Base-by-base conservation (phyloP, 2,113 vertebrate genomes). In the Marmota monax region DNA sequence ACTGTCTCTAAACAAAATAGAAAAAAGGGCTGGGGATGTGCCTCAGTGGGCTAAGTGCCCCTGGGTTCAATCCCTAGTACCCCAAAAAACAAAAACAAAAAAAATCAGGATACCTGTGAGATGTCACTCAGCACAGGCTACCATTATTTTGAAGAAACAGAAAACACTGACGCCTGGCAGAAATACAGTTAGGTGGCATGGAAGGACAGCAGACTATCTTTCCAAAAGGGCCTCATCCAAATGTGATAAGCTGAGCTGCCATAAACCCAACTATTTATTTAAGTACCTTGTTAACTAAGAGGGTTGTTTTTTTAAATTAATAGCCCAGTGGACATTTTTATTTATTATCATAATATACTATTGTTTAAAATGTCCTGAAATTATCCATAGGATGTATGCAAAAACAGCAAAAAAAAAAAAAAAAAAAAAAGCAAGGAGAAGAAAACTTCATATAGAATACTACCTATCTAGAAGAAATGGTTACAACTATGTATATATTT, bases 291-390 rank as follows among this genome's bases (percentile, higher is more conserved):
- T 23, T 93, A 58, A 58, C 27, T 76, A 72, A 77, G 37, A 45
- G 45, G 48, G 8, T 2, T 74, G 34, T 12, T 74, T 82, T 42
- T 53, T 90, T 23, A 8, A 45, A 63, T 48, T 84, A 89, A 70
- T 27, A 94, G 58, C 4, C 23, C 29, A 37, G 37, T 61, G 39
- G 9, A 34, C 48, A 63, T 79, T 94, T 84, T 56, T 85, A 63
- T 53, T 25, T 83, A 16, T 73, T 91, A 84, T 12, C 45, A 67
- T 70, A 78, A 72, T 86, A 18, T 82, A 32, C 37, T 37, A 63
- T 32, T 51, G 39, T 70, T 87, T 69, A 92, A 84, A 94, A 94
- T 85, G 51, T 84, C 61, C 34, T 53, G 13, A 88, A 82, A 82
- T 83, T 37, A 94, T 58, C 11, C 25, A 48, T 16, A 48, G 18